phyloP scores from a whole-genome alignment of 2,797 vertebrate species.

The Toxotes lorentzi region DNA sequence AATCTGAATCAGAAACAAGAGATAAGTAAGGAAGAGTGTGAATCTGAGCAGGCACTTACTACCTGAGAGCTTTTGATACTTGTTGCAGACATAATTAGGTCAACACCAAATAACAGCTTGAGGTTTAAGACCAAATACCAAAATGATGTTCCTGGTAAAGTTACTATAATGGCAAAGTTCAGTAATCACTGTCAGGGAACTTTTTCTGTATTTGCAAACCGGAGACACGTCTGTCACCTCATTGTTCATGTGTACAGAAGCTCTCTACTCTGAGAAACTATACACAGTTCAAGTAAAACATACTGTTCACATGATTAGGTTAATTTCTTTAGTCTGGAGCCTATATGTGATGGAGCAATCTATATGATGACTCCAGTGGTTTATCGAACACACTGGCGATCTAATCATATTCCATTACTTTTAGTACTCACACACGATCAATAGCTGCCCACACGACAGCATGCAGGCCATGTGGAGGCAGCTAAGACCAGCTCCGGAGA shows the following conservation, averaged over 20 bases:
- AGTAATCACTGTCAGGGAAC: not conserved
- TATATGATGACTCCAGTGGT: slow-evolving; percentile 32
- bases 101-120: not conserved
- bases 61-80: not conserved
- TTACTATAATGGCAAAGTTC: not conserved
- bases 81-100: not conserved
- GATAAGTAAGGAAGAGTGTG: not conserved
- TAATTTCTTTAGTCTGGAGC: slow-evolving; percentile 19
- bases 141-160: not conserved
- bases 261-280: not conserved
- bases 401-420: slow-evolving; percentile 59
- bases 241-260: not conserved
- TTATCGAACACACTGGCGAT: slow-evolving; percentile 49
- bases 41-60: not conserved
- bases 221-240: not conserved
- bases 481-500: slow-evolving; percentile 50
- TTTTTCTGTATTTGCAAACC: not conserved
- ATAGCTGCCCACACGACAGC: slow-evolving; percentile 62
- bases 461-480: slow-evolving; percentile 50
- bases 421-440: slow-evolving; percentile 49
- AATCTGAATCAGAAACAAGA: not conserved
- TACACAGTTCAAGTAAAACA: not conserved
- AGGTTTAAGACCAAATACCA: not conserved
- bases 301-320: not conserved
- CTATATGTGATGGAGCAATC: slow-evolving; percentile 20